A percentile compares a stretch with the other conserved stretches of the same genome.
Evolutionary conservation across 2,888 invertebrate genomes (phyloP).

Genomic region (Toxonevra muliebris): DNA sequence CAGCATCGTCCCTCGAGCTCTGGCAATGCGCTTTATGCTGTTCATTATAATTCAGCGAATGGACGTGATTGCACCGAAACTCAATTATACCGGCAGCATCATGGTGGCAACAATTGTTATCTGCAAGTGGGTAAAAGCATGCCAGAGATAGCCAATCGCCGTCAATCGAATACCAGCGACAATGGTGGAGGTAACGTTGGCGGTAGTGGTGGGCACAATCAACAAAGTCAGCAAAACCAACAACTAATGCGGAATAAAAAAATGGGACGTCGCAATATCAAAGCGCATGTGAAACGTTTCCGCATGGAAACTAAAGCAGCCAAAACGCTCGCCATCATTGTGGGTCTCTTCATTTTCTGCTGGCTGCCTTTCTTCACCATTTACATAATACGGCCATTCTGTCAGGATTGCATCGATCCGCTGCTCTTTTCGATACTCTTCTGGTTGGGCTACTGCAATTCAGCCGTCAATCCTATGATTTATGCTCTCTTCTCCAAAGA

Average conservation of each 20-base stretch:
- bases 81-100: slow-evolving; percentile 63
- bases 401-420: slow-evolving; percentile 83
- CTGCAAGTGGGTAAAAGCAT: slow-evolving; percentile 68
- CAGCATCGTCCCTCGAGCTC: slow-evolving; percentile 58
- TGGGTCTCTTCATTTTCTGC: slow-evolving; percentile 95
- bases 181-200: too few relatives aligned
- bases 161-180: slow-evolving; percentile 57
- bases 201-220: slow-evolving; percentile 51
- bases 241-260: slow-evolving; percentile 68
- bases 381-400: slow-evolving; percentile 90
- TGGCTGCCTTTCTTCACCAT: slow-evolving; percentile 98
- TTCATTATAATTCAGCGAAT: slow-evolving; percentile 74
- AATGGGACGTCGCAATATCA: slow-evolving; percentile 90
- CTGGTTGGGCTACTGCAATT: slow-evolving; percentile 98
- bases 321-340: slow-evolving; percentile 95
- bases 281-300: slow-evolving; percentile 90
- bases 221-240: slow-evolving; percentile 59
- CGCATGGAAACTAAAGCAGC: slow-evolving; percentile 97
- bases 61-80: slow-evolving; percentile 72
- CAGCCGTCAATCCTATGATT: slow-evolving; percentile 94
- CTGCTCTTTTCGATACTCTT: slow-evolving; percentile 90
- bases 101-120: slow-evolving; percentile 67
- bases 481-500: slow-evolving; percentile 95
- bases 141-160: slow-evolving; percentile 59
- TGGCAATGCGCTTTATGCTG: slow-evolving; percentile 65